Evolutionary conservation across 2,888 invertebrate genomes (phyloP).

Genomic region (Caenorhabditis uteleia): DNA sequence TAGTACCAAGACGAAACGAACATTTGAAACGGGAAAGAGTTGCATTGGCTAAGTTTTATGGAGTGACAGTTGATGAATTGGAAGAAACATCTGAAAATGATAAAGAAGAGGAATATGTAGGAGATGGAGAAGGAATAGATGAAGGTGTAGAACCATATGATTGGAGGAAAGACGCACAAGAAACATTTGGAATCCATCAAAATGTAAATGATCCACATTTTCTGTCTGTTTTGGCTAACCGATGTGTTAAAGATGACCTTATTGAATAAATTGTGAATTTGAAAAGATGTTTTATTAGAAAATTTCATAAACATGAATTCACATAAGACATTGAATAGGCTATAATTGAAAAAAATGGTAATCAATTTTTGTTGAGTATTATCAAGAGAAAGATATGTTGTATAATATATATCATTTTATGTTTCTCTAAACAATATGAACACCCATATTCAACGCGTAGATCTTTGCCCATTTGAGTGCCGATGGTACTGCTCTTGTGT

Average conservation of each 20-base stretch:
- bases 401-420: not conserved
- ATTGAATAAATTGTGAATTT: slow-evolving; percentile 11
- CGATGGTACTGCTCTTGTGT: slow-evolving; percentile 66
- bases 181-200: slow-evolving; percentile 22
- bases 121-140: slow-evolving; percentile 9
- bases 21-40: slow-evolving; percentile 17
- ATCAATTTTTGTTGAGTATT: not conserved
- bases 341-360: not conserved
- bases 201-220: slow-evolving; percentile 25
- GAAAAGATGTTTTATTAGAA: not conserved
- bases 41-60: slow-evolving; percentile 34
- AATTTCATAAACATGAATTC: slow-evolving; percentile 2
- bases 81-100: slow-evolving; percentile 6
- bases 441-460: slow-evolving; percentile 54
- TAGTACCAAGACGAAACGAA: slow-evolving; percentile 17
- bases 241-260: slow-evolving; percentile 20
- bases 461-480: slow-evolving; percentile 63
- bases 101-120: slow-evolving; percentile 1
- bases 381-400: not conserved
- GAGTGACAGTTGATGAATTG: slow-evolving; percentile 19
- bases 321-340: not conserved
- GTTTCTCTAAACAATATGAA: slow-evolving; percentile 45
- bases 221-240: slow-evolving; percentile 14
- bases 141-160: slow-evolving; percentile 19
- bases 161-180: slow-evolving; percentile 31